phyloP scores from a whole-genome alignment of 2,797 vertebrate species.

The Delichon dasypus region DNA sequence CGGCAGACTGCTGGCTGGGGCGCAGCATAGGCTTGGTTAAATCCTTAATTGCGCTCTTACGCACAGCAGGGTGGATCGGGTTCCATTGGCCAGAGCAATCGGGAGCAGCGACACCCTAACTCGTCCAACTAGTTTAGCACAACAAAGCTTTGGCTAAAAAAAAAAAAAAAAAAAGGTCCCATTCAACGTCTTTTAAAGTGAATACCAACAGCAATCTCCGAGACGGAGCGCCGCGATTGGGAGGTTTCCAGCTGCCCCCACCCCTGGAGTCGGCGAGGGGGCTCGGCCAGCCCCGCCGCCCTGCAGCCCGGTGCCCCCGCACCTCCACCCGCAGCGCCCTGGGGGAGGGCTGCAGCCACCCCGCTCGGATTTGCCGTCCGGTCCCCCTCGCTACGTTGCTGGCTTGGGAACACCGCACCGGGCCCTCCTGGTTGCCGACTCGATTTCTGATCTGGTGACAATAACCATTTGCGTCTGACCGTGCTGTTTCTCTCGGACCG shows the following conservation, averaged over 20 bases:
- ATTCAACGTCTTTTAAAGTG: constrained; percentile 33
- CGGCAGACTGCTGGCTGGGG: constrained; percentile 90
- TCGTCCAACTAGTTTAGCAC: constrained; percentile 89
- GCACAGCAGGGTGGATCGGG: constrained; percentile 99
- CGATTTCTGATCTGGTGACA: background rate
- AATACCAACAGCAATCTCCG: constrained; percentile 15
- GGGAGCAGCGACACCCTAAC: constrained; percentile 93
- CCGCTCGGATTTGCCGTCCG: background rate
- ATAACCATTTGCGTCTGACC: background rate
- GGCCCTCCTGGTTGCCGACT: background rate
- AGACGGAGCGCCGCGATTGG: background rate
- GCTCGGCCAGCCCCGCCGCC: background rate
- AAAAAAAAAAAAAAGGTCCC: background rate
- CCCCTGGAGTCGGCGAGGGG: background rate
- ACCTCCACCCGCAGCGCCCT: background rate
- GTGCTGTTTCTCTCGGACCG: background rate
- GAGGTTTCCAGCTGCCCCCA: background rate
- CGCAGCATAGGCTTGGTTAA: constrained; percentile 97
- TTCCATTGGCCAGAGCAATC: constrained; percentile 95
- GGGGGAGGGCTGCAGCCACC: background rate
- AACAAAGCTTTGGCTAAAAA: constrained; percentile 78
- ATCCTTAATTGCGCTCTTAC: constrained; percentile 99
- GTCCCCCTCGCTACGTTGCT: background rate
- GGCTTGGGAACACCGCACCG: background rate
- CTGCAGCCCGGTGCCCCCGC: background rate